Conservation (phyloP, 1,140 invertebrate species). For the Dreissena rostriformis region DNA sequence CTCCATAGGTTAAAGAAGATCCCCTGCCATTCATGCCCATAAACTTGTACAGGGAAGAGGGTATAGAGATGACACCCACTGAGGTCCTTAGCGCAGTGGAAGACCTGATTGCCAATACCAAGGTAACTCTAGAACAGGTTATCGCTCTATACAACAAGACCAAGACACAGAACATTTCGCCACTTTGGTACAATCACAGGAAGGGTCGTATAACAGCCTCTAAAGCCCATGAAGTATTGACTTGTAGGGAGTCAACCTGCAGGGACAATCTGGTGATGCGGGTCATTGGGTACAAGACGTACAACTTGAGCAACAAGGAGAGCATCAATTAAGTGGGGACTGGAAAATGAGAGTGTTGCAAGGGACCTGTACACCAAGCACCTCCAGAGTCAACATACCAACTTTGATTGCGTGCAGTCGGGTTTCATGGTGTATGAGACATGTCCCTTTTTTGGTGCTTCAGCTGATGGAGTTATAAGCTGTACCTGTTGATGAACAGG, state of each 20-base stretch:
- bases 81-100: background rate
- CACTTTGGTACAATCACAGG: constrained; percentile 3
- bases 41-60: background rate
- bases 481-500: constrained; percentile 1
- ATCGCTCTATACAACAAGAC: background rate
- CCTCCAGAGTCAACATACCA: background rate
- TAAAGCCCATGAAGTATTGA: constrained; percentile 1
- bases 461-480: constrained; percentile 13
- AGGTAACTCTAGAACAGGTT: background rate
- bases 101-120: background rate
- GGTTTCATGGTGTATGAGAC: background rate
- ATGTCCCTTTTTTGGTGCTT: background rate
- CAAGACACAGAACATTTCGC: constrained; percentile 1
- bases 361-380: background rate
- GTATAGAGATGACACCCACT: background rate
- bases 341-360: background rate
- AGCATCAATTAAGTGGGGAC: constrained; percentile 2
- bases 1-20: background rate
- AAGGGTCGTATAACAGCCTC: background rate
- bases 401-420: background rate
- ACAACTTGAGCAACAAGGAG: constrained; percentile 7
- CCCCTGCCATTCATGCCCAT: background rate
- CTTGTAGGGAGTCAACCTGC: background rate
- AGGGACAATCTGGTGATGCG: background rate
- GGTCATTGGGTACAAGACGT: background rate